Evolutionary conservation across 2,113 vertebrate genomes (phyloP).

Genomic region (Baryphthengus martii): DNA sequence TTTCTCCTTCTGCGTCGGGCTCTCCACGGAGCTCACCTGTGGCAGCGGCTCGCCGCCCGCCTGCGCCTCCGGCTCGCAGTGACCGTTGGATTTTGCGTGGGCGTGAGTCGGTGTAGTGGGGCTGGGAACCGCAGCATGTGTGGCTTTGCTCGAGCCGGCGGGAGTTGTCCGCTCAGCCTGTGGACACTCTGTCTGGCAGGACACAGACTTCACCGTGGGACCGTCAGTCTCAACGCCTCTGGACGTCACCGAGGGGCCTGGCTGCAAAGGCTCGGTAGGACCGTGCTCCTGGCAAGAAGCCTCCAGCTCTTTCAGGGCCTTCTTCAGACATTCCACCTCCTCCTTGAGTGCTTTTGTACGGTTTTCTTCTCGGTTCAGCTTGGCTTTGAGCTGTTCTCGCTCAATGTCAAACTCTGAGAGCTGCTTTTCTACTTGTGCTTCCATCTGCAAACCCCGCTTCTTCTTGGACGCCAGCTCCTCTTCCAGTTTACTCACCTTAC

Average conservation of each 20-base stretch:
- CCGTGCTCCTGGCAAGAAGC: slow-evolving; percentile 22
- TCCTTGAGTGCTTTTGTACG: slow-evolving; percentile 82
- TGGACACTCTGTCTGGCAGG: slow-evolving; percentile 80
- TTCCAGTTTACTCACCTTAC: slow-evolving; percentile 78
- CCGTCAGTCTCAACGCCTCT: slow-evolving; percentile 59
- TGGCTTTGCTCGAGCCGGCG: not conserved
- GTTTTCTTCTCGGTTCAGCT: slow-evolving; percentile 85
- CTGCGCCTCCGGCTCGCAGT: slow-evolving; percentile 62
- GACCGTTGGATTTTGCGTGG: slow-evolving; percentile 84
- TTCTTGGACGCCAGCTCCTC: slow-evolving; percentile 81
- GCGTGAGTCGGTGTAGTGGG: slow-evolving; percentile 35
- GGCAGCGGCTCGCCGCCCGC: not conserved
- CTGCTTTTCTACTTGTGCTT: slow-evolving; percentile 87
- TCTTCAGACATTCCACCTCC: slow-evolving; percentile 83
- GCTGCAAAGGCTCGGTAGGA: not conserved
- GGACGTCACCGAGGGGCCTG: not conserved
- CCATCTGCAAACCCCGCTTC: slow-evolving; percentile 78
- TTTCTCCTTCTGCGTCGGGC: slow-evolving; percentile 61
- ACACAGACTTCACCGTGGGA: slow-evolving; percentile 46
- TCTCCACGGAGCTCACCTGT: slow-evolving; percentile 6
- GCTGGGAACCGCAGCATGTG: not conserved
- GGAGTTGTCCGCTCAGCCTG: slow-evolving; percentile 57
- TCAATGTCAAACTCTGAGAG: slow-evolving; percentile 89
- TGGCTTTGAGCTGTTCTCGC: slow-evolving; percentile 83
- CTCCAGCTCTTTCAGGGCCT: slow-evolving; percentile 73